Conservation (phyloP, 1,140 invertebrate species). For the Caenorhabditis tropicalis region DNA sequence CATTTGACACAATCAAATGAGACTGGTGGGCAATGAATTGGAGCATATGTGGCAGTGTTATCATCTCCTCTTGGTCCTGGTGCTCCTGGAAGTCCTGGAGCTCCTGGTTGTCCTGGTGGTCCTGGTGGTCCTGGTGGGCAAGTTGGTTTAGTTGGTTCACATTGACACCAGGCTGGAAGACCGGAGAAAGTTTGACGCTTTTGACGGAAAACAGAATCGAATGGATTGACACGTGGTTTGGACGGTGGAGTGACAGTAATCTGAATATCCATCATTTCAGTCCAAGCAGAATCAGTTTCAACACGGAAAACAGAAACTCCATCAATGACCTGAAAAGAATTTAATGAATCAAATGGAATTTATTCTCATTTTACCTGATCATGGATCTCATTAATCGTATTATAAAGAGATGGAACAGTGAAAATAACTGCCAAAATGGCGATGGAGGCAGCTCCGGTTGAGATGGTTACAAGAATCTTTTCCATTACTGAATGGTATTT, state of each 20-base stretch:
- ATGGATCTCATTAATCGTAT: conserved; percentile 59
- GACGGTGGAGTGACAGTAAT: conserved; percentile 55
- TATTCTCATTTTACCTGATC: conserved; percentile 50
- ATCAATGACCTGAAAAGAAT: conserved; percentile 40
- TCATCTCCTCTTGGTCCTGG: conserved; percentile 44
- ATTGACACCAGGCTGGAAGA: conserved; percentile 60
- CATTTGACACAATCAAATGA: not conserved
- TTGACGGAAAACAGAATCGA: conserved; percentile 60
- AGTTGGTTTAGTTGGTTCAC: conserved; percentile 56
- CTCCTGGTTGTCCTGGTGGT: conserved; percentile 57
- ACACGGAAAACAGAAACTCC: conserved; percentile 58
- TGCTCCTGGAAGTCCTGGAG: conserved; percentile 48
- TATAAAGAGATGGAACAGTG: conserved; percentile 54
- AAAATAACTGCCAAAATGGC: conserved; percentile 32
- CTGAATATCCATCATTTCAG: conserved; percentile 61
- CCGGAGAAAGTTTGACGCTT: conserved; percentile 59
- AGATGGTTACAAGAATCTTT: conserved; percentile 39
- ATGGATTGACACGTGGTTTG: conserved; percentile 57
- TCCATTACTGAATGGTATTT: conserved; percentile 22
- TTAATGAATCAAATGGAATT: not conserved
- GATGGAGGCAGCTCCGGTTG: conserved; percentile 13
- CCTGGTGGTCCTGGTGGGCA: conserved; percentile 59
- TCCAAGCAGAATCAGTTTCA: conserved; percentile 60
- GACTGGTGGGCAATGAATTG: conserved; percentile 15
- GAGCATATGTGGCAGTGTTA: conserved; percentile 13